A percentile compares a stretch with the other conserved stretches of the same genome.
Evolutionary conservation across 30 jellyfish, hydroid and myxozoan genomes (phyloP).

Genomic region (Turritopsis rubra): DNA sequence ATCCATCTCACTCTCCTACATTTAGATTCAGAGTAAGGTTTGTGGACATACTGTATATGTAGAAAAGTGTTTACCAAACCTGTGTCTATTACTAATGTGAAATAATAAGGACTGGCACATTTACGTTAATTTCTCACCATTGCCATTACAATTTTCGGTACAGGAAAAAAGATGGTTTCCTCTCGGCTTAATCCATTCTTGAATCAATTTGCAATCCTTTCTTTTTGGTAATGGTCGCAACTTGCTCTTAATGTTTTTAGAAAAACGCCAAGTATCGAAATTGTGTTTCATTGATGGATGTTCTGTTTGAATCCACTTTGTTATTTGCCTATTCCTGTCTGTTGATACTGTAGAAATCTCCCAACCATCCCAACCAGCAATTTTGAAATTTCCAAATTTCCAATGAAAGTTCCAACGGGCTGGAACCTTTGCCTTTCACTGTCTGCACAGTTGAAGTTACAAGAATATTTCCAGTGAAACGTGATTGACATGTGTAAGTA

Average conservation of each 20-base stretch:
- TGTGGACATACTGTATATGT: background rate
- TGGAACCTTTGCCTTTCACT: conserved; percentile 10
- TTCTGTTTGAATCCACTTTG: background rate
- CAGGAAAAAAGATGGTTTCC: background rate
- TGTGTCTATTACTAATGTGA: conserved; percentile 1
- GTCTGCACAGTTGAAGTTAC: conserved; percentile 4
- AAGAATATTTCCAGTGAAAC: background rate
- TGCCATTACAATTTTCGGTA: background rate
- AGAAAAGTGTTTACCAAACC: background rate
- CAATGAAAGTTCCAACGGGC: conserved; percentile 4
- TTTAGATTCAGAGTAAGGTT: background rate
- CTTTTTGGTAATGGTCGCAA: background rate
- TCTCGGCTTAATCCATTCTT: background rate
- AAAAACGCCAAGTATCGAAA: background rate
- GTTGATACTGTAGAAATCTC: background rate
- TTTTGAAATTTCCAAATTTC: background rate
- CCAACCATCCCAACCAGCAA: background rate
- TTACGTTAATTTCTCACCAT: background rate
- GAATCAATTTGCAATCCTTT: background rate
- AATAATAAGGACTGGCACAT: background rate
- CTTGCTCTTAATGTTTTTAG: background rate
- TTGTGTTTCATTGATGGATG: background rate
- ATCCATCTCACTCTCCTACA: background rate
- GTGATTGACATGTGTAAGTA: background rate
- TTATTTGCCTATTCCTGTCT: background rate